Evolutionary conservation across 2,888 invertebrate genomes (phyloP).

Genomic region (Tipula helvola): DNA sequence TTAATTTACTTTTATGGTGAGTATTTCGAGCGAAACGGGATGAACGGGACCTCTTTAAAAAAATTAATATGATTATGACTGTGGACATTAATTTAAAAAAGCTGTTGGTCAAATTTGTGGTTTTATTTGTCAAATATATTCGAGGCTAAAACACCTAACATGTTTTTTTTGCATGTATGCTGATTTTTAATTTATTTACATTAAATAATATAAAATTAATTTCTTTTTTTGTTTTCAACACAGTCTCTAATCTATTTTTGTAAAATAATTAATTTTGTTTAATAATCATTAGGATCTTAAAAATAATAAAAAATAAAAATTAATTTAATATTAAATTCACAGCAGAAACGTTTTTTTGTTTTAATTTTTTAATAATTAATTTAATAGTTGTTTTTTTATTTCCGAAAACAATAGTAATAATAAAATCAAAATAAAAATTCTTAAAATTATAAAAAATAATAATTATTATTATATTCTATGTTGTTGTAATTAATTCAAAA

Average conservation of each 20-base stretch:
- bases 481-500: background rate
- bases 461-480: background rate
- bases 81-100: background rate
- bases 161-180: background rate
- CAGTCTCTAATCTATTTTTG: background rate
- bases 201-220: background rate
- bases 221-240: background rate
- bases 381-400: background rate
- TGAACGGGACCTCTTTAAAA: background rate
- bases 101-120: background rate
- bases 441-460: background rate
- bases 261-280: background rate
- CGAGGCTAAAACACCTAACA: background rate
- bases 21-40: background rate
- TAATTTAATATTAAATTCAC: slow-evolving; percentile 4
- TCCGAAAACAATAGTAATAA: background rate
- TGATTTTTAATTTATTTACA: background rate
- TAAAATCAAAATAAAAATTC: background rate
- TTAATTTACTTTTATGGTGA: background rate
- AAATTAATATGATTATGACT: background rate
- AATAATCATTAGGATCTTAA: background rate
- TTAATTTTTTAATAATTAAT: background rate
- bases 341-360: background rate
- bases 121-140: background rate
- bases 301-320: background rate